Percentiles rank a stretch among this genome's conserved stretches.
phyloP scores from a whole-genome alignment of 1,140 invertebrate species.

The Drosophila orena region DNA sequence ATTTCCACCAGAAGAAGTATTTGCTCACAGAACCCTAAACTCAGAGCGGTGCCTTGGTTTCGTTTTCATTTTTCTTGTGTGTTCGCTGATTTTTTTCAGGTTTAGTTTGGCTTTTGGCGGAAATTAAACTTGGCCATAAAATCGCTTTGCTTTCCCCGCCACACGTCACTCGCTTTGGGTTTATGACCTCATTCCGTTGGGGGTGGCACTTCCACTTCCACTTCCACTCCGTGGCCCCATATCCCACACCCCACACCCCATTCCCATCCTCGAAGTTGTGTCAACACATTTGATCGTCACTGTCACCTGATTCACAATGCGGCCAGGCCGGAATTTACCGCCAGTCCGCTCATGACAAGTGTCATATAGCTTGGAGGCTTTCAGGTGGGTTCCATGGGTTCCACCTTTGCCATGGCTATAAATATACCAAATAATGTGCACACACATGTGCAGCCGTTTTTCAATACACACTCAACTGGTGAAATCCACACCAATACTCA shows the following conservation, averaged over 20 bases:
- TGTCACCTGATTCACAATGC: constrained; percentile 68
- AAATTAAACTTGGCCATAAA: constrained; percentile 68
- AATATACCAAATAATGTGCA: constrained; percentile 3
- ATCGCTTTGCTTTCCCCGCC: constrained; percentile 28
- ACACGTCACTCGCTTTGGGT: constrained; percentile 42
- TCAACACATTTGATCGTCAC: constrained; percentile 68
- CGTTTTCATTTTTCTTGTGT: constrained; percentile 50
- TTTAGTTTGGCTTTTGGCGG: constrained; percentile 40
- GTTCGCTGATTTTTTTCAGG: constrained; percentile 27
- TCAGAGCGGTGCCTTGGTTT: constrained; percentile 29
- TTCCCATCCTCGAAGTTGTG: constrained; percentile 38
- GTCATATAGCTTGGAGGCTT: constrained; percentile 41
- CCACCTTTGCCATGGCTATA: constrained; percentile 19
- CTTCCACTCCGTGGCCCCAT: constrained; percentile 6
- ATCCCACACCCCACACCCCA: background rate
- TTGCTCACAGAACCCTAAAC: constrained; percentile 55
- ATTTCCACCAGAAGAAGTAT: constrained; percentile 46
- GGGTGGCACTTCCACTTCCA: constrained; percentile 50
- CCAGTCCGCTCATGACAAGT: constrained; percentile 39
- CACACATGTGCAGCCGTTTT: background rate
- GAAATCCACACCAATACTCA: constrained; percentile 6
- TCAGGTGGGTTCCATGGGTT: constrained; percentile 27
- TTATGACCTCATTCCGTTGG: constrained; percentile 74
- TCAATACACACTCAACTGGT: background rate
- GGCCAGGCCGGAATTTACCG: background rate